Conservation (phyloP, 2,113 vertebrate species). For the Poecilia latipinna region DNA sequence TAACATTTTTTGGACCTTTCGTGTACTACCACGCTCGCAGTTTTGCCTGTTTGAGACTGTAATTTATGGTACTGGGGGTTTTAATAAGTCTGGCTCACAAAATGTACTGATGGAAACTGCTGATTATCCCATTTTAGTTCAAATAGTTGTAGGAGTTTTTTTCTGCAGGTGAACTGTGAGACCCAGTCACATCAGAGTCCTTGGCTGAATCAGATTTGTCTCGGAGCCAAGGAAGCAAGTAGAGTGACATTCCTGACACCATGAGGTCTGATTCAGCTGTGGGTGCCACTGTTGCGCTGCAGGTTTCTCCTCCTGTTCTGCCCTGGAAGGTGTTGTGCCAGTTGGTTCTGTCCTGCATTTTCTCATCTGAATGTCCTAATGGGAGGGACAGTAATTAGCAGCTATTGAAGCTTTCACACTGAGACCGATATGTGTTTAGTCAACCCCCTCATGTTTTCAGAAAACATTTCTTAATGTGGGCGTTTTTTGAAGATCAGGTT, state of each 20-base stretch:
- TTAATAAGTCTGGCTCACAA: slow-evolving; percentile 5
- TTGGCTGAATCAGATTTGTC: slow-evolving; percentile 22
- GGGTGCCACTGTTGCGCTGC: slow-evolving; percentile 46
- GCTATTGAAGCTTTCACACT: slow-evolving; percentile 1
- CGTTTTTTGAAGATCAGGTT: slow-evolving; percentile 36
- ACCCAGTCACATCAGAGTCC: slow-evolving; percentile 4
- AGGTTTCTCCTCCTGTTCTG: slow-evolving; percentile 31
- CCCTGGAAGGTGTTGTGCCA: slow-evolving; percentile 52
- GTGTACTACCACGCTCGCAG: neutral
- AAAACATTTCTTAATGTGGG: slow-evolving; percentile 42
- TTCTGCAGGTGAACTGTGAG: slow-evolving; percentile 14
- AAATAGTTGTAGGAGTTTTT: neutral
- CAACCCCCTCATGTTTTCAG: slow-evolving; percentile 41
- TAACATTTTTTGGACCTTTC: slow-evolving; percentile 26
- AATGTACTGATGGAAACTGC: slow-evolving; percentile 8
- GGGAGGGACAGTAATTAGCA: slow-evolving; percentile 50
- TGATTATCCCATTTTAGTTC: neutral
- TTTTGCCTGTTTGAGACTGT: neutral
- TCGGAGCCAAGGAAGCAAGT: slow-evolving; percentile 54
- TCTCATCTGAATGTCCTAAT: neutral
- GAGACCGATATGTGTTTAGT: slow-evolving; percentile 5
- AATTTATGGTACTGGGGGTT: neutral
- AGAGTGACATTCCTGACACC: slow-evolving; percentile 75
- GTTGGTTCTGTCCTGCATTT: neutral
- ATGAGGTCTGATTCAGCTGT: slow-evolving; percentile 60